phyloP scores from a whole-genome alignment of 2,797 vertebrate species.

The Choloepus didactylus region DNA sequence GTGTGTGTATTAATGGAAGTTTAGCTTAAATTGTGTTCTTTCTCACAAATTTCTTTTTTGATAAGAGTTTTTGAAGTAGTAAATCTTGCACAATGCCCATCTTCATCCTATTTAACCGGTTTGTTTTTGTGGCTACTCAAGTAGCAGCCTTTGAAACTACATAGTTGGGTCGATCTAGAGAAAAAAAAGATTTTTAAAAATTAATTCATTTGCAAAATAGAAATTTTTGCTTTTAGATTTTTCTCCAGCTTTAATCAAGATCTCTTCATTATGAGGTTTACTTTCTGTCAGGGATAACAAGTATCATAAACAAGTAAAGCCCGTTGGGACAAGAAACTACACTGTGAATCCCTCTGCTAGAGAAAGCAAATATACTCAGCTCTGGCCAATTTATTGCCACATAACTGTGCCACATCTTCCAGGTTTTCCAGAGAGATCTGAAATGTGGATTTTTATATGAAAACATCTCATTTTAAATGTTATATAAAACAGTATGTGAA shows the following conservation, averaged over 20 bases:
- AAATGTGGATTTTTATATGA: constrained; percentile 19
- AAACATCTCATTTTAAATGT: not conserved
- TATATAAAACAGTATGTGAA: not conserved
- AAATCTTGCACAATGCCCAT: not conserved
- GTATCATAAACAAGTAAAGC: constrained; percentile 46
- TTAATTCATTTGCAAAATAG: not conserved
- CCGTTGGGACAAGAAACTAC: constrained; percentile 5
- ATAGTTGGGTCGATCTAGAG: not conserved
- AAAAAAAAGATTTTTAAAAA: not conserved
- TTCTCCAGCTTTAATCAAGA: constrained; percentile 36
- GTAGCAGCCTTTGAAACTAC: not conserved
- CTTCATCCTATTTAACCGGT: not conserved
- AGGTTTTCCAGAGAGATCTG: not conserved
- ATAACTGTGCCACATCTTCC: not conserved
- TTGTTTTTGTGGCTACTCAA: not conserved
- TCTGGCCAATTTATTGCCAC: not conserved
- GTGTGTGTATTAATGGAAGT: not conserved
- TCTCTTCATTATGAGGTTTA: constrained; percentile 28
- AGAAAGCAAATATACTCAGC: not conserved
- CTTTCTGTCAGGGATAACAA: constrained; percentile 8
- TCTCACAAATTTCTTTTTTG: not conserved
- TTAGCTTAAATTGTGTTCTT: constrained; percentile 35
- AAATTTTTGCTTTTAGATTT: not conserved
- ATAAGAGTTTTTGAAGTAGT: not conserved
- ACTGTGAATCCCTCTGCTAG: not conserved